Evolutionary conservation across 2,113 vertebrate genomes (phyloP).

Genomic region (Callocephalon fimbriatum): DNA sequence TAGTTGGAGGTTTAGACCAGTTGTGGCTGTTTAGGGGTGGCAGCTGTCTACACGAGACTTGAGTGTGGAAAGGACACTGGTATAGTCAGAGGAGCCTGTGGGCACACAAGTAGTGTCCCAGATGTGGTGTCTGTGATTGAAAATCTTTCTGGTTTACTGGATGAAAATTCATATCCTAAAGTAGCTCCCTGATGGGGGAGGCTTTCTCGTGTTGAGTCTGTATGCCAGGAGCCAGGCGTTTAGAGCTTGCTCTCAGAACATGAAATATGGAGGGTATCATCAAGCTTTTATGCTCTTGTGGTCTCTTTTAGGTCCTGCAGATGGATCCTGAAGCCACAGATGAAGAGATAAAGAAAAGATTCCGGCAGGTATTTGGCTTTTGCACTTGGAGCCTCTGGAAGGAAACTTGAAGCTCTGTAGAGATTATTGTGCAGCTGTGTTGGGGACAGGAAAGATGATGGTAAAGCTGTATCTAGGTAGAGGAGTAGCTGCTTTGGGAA

Average conservation of each 20-base stretch:
- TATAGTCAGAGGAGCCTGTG: neutral
- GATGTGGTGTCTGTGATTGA: neutral
- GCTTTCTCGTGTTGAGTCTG: neutral
- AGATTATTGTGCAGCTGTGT: neutral
- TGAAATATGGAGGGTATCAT: neutral
- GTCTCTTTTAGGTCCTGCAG: conserved; percentile 87
- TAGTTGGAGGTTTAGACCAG: neutral
- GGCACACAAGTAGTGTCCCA: neutral
- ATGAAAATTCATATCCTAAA: neutral
- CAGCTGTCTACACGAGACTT: neutral
- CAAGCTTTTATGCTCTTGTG: neutral
- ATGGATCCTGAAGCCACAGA: conserved; percentile 97
- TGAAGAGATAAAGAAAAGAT: conserved; percentile 97
- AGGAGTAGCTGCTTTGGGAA: neutral
- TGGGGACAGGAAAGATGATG: neutral
- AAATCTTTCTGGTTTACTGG: neutral
- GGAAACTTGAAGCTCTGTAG: neutral
- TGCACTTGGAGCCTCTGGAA: neutral
- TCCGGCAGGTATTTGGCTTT: conserved; percentile 86
- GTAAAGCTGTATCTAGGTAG: neutral
- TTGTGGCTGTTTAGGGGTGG: neutral
- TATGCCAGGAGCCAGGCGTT: neutral
- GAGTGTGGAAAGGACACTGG: neutral
- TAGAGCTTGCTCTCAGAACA: neutral
- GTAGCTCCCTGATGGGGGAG: neutral